Conservation (phyloP, 1,140 invertebrate genomes). For the Portunus trituberculatus region DNA sequence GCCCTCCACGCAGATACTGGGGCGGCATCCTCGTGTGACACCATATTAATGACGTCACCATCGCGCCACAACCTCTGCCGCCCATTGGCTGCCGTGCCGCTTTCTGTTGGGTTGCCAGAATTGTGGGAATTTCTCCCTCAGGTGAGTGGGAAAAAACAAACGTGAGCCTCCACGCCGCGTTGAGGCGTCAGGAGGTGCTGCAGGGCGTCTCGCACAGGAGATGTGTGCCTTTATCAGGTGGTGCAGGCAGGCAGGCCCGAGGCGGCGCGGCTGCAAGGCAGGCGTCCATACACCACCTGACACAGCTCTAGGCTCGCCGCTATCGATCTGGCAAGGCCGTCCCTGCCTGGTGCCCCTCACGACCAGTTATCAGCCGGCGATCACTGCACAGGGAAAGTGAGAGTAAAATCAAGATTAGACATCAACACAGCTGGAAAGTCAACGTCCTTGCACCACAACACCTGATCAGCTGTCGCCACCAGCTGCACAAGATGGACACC, state of each 20-base stretch:
- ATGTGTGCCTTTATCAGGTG: background rate
- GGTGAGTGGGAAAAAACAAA: background rate
- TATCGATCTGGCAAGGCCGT: slow-evolving; percentile 4
- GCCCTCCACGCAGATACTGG: background rate
- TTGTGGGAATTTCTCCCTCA: background rate
- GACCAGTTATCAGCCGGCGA: background rate
- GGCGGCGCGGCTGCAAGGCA: background rate
- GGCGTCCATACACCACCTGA: background rate
- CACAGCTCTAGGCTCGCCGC: background rate
- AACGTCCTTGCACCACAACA: too few species aligned
- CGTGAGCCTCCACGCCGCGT: background rate
- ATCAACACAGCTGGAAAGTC: background rate
- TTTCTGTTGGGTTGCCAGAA: background rate
- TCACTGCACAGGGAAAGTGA: background rate
- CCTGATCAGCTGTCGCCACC: too few species aligned
- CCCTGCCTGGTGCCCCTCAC: background rate
- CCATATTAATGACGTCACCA: background rate
- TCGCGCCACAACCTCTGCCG: background rate
- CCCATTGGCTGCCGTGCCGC: background rate
- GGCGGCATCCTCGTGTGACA: background rate
- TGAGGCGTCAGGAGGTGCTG: too few species aligned
- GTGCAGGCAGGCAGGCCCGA: background rate
- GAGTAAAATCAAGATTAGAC: background rate
- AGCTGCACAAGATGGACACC: background rate
- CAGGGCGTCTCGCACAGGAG: too few species aligned